Evolutionary conservation across 2,797 vertebrate species (phyloP), one percentile per base, ranked within the genome.

Genomic region (Hemibagrus guttatus): DNA sequence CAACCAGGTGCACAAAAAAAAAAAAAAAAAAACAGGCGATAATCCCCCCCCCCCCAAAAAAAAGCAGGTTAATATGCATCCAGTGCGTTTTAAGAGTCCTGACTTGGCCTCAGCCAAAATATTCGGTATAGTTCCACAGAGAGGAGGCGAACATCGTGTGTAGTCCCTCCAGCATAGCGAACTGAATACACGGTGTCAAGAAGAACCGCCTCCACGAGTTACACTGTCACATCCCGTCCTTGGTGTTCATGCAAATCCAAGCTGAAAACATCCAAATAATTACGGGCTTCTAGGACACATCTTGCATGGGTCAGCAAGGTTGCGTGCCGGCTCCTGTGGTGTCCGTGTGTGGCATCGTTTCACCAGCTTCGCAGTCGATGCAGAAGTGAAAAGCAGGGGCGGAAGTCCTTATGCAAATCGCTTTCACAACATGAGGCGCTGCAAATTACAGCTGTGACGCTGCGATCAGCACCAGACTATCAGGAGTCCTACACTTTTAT

Each of bases 381-480:
- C 92, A 78, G 91, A 88, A 90, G 86, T 90, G 86, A 89, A 91
- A 91, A 88, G 84, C 58, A 87, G 90, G 90, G 94, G 92, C 94
- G 96, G 96, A 95, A 96, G 95, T 95, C 89, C 12, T 86, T 91
- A 93, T 95, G 95, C 93, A 95, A 95, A 95, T 91, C 56, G 78
- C 81, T 71, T n/a, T 78, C 28, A 74, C 92, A 92, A 93, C 93
- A 92, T 86, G 90, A 90, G 87, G 82, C 35, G 35, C 35, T 39
- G 35, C 35, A 39, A 39, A 39, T 39, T 39, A 39, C 0, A 26
- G 11, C 12, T 64, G 56, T 23, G 21, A 21, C 58, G 58, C 58
- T 23, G 58, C n/a, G 3, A 61, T 26, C 59, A 26, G 11, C 59
- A 26, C 59, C 21, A 61, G 17, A 2, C 46, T 9, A 49, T 49